These are phyloP conservation scores for Perognathus longimembris DNA, from an alignment of 2,113 vertebrate genomes.

Conservation along the genomic window DNA sequence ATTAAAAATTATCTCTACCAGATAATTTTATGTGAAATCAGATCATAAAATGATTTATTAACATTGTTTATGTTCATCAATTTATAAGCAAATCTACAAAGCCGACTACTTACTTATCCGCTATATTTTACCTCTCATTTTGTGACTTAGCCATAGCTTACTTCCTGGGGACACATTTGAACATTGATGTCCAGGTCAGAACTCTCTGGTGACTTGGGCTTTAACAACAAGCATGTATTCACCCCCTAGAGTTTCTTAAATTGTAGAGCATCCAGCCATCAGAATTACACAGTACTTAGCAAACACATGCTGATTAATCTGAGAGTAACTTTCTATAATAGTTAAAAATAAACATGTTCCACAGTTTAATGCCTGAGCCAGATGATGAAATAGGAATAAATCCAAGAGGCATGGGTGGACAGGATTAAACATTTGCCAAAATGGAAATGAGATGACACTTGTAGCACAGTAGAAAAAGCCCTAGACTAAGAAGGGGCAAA, in stretches of 20 bases:
- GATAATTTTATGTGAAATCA: background rate
- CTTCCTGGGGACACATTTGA: background rate
- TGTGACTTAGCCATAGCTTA: background rate
- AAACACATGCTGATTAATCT: background rate
- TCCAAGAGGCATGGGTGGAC: background rate
- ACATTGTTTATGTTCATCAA: background rate
- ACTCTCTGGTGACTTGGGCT: fast-evolving
- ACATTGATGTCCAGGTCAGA: background rate
- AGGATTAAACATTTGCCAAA: background rate
- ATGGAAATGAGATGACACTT: background rate
- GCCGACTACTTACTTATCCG: background rate
- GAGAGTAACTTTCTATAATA: background rate
- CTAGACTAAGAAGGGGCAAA: background rate
- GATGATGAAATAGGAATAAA: background rate
- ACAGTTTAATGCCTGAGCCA: slow-evolving; percentile 10
- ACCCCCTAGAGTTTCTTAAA: background rate
- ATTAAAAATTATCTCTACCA: background rate
- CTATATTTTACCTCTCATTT: background rate
- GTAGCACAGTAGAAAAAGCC: background rate
- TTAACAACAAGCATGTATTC: background rate
- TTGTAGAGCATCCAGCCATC: background rate
- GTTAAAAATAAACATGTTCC: background rate
- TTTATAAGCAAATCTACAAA: background rate
- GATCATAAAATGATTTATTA: background rate
- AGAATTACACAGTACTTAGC: background rate